Evolutionary conservation across 2,888 invertebrate species (phyloP).

Genomic region (Volucella zonaria): DNA sequence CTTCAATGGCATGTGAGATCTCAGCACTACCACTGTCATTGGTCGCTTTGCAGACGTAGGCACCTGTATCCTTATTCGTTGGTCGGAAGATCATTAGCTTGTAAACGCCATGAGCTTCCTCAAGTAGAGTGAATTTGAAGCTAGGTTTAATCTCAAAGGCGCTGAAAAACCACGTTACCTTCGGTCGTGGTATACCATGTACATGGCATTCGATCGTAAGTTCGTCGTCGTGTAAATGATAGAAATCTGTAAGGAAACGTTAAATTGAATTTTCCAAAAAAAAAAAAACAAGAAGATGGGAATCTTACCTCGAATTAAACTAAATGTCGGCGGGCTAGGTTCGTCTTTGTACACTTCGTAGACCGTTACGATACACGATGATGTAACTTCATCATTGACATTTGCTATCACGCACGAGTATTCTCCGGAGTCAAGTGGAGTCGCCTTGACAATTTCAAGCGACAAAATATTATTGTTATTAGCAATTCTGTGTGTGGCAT

Average conservation of each 20-base stretch:
- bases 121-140: conserved; percentile 81
- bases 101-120: conserved; percentile 83
- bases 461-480: conserved; percentile 85
- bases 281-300: not conserved
- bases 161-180: conserved; percentile 81
- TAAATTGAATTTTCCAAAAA: not conserved
- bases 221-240: conserved; percentile 84
- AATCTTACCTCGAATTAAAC: conserved; percentile 85
- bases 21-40: conserved; percentile 86
- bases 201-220: conserved; percentile 84
- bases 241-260: conserved; percentile 79
- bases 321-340: conserved; percentile 89
- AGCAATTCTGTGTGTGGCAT: conserved; percentile 82
- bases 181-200: conserved; percentile 81
- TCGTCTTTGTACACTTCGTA: conserved; percentile 89
- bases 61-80: conserved; percentile 85
- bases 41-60: conserved; percentile 87
- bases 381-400: conserved; percentile 87
- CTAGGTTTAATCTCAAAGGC: conserved; percentile 80
- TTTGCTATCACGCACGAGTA: conserved; percentile 89
- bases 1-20: conserved; percentile 82
- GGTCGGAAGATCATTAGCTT: conserved; percentile 84
- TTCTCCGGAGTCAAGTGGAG: conserved; percentile 86
- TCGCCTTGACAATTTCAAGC: conserved; percentile 85
- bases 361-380: conserved; percentile 89